Percentiles rank a stretch among this genome's conserved stretches.
These are phyloP conservation scores for Pungitius pungitius DNA, from an alignment of 2,113 vertebrate species.

Conservation along the genomic window DNA sequence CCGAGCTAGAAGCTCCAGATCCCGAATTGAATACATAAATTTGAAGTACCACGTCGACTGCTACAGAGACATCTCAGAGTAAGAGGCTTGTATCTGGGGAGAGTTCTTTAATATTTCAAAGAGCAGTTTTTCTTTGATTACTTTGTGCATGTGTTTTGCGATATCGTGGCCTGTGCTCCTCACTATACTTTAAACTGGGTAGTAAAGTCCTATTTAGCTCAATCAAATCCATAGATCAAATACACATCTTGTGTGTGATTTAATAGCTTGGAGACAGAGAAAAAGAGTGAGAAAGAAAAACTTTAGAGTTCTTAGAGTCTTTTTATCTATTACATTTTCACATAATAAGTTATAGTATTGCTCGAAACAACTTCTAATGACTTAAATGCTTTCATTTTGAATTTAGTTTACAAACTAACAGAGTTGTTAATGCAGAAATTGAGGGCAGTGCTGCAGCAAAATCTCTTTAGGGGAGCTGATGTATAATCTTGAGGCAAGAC, in stretches of 20 bases:
- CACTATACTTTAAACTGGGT: neutral
- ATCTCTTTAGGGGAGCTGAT: conserved; percentile 36
- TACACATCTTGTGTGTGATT: neutral
- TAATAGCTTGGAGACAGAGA: neutral
- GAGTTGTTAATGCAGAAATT: conserved; percentile 47
- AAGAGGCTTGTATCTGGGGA: too few relatives aligned
- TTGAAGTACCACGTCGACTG: too few relatives aligned
- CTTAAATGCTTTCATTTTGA: conserved; percentile 46
- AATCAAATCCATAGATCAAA: neutral
- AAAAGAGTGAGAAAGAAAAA: neutral
- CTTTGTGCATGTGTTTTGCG: too few relatives aligned
- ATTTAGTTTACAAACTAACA: conserved; percentile 40
- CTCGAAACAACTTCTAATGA: conserved; percentile 43
- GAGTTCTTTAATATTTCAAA: too few relatives aligned
- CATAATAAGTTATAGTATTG: conserved; percentile 29
- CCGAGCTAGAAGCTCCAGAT: too few relatives aligned
- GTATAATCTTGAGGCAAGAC: conserved; percentile 41
- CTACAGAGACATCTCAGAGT: too few relatives aligned
- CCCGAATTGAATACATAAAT: too few relatives aligned
- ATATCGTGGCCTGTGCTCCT: neutral
- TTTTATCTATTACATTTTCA: conserved; percentile 22
- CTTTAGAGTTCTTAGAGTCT: neutral
- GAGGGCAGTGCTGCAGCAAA: conserved; percentile 33
- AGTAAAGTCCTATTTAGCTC: neutral
- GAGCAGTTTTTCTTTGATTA: too few relatives aligned